Base-by-base conservation (phyloP, 2,888 invertebrate genomes). In the Barypeithes pellucidus region DNA sequence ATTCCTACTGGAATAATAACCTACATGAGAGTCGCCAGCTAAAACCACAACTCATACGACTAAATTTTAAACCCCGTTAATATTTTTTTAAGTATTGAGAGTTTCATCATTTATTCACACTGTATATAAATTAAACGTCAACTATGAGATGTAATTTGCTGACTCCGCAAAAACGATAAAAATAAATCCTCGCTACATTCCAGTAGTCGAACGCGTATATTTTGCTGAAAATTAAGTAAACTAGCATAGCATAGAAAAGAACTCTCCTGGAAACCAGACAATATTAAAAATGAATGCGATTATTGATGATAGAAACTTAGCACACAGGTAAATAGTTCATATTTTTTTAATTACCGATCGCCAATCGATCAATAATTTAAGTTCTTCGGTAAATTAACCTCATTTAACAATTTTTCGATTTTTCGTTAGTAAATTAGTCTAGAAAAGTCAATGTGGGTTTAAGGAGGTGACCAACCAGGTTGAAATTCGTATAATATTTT, bases 261-360 rank as follows among this genome's bases (percentile, higher is more conserved):
- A 59, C 12, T 36, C 9, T 3, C 16, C 20, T 36, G 36, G 33
- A 16, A 57, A 16, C 4, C 3, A 39, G n/a, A 39, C 12, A n/a
- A n/a, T n/a, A 39, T 16, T 16, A 36, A 61, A 61, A 22, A 61
- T 61, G 60, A 61, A 61, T 22, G 7, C 60, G 8, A 22, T 43
- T 22, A 41, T 61, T 20, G 60, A 61, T 41, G 36, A 43, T 22
- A 61, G 60, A 41, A 41, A 61, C 20, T 61, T 61, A 43, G 41
- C 60, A 9, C 41, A 61, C 22, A 41, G 60, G 60, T 61, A 61
- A 61, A 43, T 61, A 39, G 4, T 29, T 29, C 8, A 12, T 39
- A n/a, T 39, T 12, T 39, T 12, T 39, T 39, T 39, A 4, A 39
- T 39, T 39, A 39, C n/a, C 12, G 2, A n/a, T 8, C 33, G 8